phyloP scores from a whole-genome alignment of 2,113 vertebrate genomes.

The Mungos mungo region DNA sequence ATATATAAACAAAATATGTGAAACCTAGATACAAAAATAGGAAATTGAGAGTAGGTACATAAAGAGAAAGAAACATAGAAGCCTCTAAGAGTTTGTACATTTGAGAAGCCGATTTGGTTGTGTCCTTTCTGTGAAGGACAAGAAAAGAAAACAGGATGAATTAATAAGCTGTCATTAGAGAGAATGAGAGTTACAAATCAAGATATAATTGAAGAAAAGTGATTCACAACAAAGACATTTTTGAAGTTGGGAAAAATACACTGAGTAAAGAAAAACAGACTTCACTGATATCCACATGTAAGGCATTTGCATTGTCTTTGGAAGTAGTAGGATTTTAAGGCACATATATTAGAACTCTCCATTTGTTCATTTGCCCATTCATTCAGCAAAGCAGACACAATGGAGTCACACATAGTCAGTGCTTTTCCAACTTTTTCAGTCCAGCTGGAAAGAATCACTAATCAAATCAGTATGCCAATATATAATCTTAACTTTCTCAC shows the following conservation, averaged over 20 bases:
- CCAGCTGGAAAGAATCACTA: not conserved
- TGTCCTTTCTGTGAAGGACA: not conserved
- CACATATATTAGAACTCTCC: not conserved
- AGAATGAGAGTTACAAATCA: not conserved
- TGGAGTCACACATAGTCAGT: not conserved
- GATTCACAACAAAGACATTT: not conserved
- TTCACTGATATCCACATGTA: not conserved
- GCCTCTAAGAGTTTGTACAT: not conserved
- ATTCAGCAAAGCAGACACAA: not conserved
- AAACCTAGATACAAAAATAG: not conserved
- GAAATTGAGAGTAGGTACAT: not conserved
- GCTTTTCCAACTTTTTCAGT: not conserved
- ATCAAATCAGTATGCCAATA: not conserved
- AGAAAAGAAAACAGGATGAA: not conserved
- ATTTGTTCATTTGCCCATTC: not conserved
- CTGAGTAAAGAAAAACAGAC: not conserved
- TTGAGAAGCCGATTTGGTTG: not conserved
- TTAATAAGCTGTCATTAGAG: not conserved
- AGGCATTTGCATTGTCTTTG: not conserved
- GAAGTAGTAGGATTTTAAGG: not conserved
- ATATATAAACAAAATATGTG: not conserved
- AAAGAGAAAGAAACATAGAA: not conserved
- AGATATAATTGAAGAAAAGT: slow-evolving; percentile 26
- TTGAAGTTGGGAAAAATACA: not conserved
- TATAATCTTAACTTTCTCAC: not conserved